Conservation (phyloP, 64 coral and sea anemone species). For the Acropora yongei region DNA sequence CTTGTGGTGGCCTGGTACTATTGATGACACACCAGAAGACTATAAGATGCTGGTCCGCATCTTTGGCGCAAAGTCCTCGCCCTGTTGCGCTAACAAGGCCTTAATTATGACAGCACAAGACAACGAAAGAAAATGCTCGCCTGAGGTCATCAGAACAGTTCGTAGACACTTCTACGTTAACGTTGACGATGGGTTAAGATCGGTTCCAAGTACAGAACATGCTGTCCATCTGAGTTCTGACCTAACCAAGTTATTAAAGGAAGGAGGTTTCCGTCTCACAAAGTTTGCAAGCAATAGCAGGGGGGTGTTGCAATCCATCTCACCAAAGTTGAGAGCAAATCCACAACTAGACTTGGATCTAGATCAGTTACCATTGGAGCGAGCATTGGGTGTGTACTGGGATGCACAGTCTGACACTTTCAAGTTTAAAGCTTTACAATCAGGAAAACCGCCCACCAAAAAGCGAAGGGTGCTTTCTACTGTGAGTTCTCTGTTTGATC, state of each 20-base stretch:
- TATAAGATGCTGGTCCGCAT: constrained; percentile 55
- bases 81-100: constrained; percentile 44
- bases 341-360: constrained; percentile 35
- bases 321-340: constrained; percentile 24
- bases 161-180: constrained; percentile 52
- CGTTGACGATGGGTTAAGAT: constrained; percentile 51
- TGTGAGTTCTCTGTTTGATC: constrained; percentile 70
- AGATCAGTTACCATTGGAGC: constrained; percentile 49
- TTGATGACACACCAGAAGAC: not conserved
- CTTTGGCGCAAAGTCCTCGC: constrained; percentile 32
- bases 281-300: constrained; percentile 62
- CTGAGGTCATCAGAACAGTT: constrained; percentile 1
- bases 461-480: constrained; percentile 54
- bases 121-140: not conserved
- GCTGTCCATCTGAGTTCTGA: not conserved
- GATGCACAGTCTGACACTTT: constrained; percentile 42
- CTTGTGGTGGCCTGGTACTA: constrained; percentile 12
- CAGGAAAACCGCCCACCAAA: constrained; percentile 25
- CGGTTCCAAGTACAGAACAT: not conserved
- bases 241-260: constrained; percentile 16
- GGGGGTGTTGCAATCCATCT: constrained; percentile 30
- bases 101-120: constrained; percentile 41
- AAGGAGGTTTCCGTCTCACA: constrained; percentile 51
- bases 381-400: constrained; percentile 64
- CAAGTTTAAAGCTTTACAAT: constrained; percentile 13